phyloP scores from a whole-genome alignment of 2,888 invertebrate species.

The Dynastes grantii region DNA sequence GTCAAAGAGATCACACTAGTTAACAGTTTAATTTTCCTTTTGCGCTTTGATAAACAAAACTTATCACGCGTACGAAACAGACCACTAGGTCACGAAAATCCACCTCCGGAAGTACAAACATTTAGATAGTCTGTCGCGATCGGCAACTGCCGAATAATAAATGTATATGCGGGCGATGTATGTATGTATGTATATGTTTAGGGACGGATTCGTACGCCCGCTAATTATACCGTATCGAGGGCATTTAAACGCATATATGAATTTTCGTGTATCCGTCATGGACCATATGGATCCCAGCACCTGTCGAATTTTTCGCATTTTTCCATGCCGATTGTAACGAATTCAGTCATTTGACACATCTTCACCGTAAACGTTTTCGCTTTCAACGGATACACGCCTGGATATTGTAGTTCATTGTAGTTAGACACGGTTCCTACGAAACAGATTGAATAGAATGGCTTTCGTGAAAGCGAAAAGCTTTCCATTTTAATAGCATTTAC shows the following conservation, averaged over 20 bases:
- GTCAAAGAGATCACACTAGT: too few relatives aligned
- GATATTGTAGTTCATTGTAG: conserved; percentile 4
- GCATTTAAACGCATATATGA: conserved; percentile 46
- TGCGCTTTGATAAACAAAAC: too few relatives aligned
- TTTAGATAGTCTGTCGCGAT: conserved; percentile 51
- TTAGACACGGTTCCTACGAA: conserved; percentile 30
- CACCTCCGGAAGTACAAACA: conserved; percentile 53
- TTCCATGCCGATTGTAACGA: conserved; percentile 48
- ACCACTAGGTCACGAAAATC: conserved; percentile 51
- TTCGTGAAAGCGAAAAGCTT: conserved; percentile 18
- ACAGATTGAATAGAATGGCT: conserved; percentile 10
- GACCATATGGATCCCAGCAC: conserved; percentile 56
- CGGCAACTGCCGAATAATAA: conserved; percentile 52
- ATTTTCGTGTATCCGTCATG: conserved; percentile 46
- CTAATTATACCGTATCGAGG: conserved; percentile 55
- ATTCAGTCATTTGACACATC: conserved; percentile 38
- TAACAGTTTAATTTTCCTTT: too few relatives aligned
- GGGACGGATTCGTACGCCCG: conserved; percentile 53
- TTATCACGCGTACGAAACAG: not conserved
- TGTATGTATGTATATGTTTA: conserved; percentile 55
- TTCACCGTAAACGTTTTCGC: conserved; percentile 14
- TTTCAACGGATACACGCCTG: conserved; percentile 23
- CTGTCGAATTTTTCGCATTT: conserved; percentile 52
- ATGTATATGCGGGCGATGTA: conserved; percentile 46
- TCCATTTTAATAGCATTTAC: conserved; percentile 5